Conservation (phyloP, 2,888 invertebrate genomes). For the Lycocerus yunnanus region DNA sequence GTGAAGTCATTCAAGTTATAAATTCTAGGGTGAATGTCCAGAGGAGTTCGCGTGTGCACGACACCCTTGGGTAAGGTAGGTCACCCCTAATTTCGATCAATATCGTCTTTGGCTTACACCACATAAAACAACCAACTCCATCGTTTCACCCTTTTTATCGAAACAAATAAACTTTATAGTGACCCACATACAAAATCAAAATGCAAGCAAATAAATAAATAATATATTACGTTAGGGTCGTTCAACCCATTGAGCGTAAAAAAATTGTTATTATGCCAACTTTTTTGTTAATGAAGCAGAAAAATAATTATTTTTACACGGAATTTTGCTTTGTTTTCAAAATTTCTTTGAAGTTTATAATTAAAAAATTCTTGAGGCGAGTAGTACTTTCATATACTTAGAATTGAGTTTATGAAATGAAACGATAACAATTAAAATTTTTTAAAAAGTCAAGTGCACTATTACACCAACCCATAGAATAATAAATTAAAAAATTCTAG, state of each 20-base stretch:
- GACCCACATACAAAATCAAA: conserved; percentile 5
- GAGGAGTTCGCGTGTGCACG: conserved; percentile 22
- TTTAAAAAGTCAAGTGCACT: background rate
- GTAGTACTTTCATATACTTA: background rate
- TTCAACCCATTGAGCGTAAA: conserved; percentile 4
- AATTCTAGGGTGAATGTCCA: conserved; percentile 24
- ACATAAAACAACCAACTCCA: background rate
- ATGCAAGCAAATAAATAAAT: background rate
- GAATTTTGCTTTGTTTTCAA: background rate
- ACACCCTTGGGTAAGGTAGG: conserved; percentile 26
- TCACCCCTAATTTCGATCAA: conserved; percentile 26
- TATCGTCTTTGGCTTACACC: conserved; percentile 11
- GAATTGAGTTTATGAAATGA: background rate
- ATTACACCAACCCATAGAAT: background rate
- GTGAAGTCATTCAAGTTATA: conserved; percentile 15
- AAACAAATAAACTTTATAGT: background rate
- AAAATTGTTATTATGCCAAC: conserved; percentile 7
- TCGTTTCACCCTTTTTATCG: background rate
- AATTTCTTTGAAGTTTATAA: background rate
- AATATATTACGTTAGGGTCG: conserved; percentile 11
- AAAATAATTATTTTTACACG: background rate
- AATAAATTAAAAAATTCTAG: background rate
- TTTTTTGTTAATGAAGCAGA: conserved; percentile 6
- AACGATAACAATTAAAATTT: background rate
- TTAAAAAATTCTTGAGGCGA: background rate